These are phyloP conservation scores for Styela plicata DNA, from an alignment of 23 tunicate species.

Conservation along the genomic window DNA sequence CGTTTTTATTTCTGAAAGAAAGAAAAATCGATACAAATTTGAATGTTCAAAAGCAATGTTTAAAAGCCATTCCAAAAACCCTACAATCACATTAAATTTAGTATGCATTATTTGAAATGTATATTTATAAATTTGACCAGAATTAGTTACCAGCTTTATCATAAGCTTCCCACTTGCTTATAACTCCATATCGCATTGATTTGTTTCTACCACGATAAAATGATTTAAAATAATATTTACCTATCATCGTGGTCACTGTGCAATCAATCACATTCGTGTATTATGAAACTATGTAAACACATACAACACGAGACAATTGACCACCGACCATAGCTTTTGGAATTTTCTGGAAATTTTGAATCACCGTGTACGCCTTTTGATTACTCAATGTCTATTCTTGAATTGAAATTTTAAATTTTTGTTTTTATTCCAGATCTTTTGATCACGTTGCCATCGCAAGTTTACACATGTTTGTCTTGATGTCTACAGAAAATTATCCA, in stretches of 20 bases:
- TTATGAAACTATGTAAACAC: neutral
- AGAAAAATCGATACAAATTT: too few species aligned
- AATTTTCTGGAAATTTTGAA: neutral
- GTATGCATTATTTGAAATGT: too few species aligned
- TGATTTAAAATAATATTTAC: neutral
- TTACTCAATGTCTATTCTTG: constrained; percentile 55
- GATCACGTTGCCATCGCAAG: constrained; percentile 84
- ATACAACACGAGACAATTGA: too few species aligned
- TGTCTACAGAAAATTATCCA: constrained; percentile 98
- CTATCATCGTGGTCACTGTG: neutral
- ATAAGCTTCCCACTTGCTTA: too few species aligned
- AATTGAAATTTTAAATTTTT: constrained; percentile 22
- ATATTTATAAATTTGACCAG: too few species aligned
- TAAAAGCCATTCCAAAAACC: too few species aligned
- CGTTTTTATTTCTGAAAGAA: too few species aligned
- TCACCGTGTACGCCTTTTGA: neutral
- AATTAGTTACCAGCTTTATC: too few species aligned
- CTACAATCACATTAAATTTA: too few species aligned
- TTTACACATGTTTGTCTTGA: constrained; percentile 93
- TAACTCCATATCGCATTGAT: too few species aligned
- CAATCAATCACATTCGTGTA: neutral
- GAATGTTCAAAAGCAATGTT: too few species aligned
- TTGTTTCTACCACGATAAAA: too few species aligned
- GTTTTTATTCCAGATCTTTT: constrained; percentile 65
- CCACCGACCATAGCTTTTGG: neutral